Evolutionary conservation across 2,888 invertebrate genomes (phyloP).

Genomic region (Gandaritis pyraliata): DNA sequence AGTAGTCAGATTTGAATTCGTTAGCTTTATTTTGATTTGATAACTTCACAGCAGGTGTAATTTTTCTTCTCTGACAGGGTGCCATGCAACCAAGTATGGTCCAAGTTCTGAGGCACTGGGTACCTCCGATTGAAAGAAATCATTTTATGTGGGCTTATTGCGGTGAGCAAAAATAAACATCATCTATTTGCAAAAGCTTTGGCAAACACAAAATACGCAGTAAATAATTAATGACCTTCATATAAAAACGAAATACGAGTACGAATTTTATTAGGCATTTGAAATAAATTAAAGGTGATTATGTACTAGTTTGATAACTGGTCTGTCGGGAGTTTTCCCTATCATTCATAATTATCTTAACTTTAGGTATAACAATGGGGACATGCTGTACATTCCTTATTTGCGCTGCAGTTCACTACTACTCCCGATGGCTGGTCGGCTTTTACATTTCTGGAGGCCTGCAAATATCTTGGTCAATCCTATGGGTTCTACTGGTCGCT

Average conservation of each 20-base stretch:
- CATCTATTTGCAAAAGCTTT: not conserved
- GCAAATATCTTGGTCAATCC: constrained; percentile 78
- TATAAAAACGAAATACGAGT: not conserved
- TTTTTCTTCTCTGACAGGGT: constrained; percentile 55
- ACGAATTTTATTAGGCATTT: not conserved
- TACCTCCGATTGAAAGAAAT: constrained; percentile 76
- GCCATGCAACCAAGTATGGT: constrained; percentile 81
- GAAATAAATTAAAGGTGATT: not conserved
- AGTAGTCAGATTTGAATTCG: not conserved
- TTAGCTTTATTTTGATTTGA: not conserved
- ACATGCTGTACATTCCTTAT: constrained; percentile 88
- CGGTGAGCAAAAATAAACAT: constrained; percentile 54
- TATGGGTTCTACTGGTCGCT: constrained; percentile 84
- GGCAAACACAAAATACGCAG: constrained; percentile 7
- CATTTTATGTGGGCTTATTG: constrained; percentile 81
- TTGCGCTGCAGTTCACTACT: constrained; percentile 85
- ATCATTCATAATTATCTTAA: constrained; percentile 1
- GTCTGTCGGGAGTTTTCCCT: not conserved
- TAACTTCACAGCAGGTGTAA: not conserved
- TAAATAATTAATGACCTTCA: not conserved
- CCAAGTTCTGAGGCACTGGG: constrained; percentile 75
- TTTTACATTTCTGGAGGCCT: constrained; percentile 86
- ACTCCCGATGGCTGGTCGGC: constrained; percentile 86
- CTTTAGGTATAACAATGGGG: constrained; percentile 77
- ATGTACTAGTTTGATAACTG: too few species aligned